A percentile compares a stretch with the other conserved stretches of the same genome.
phyloP scores from a whole-genome alignment of 2,113 vertebrate species.

The Morone saxatilis region DNA sequence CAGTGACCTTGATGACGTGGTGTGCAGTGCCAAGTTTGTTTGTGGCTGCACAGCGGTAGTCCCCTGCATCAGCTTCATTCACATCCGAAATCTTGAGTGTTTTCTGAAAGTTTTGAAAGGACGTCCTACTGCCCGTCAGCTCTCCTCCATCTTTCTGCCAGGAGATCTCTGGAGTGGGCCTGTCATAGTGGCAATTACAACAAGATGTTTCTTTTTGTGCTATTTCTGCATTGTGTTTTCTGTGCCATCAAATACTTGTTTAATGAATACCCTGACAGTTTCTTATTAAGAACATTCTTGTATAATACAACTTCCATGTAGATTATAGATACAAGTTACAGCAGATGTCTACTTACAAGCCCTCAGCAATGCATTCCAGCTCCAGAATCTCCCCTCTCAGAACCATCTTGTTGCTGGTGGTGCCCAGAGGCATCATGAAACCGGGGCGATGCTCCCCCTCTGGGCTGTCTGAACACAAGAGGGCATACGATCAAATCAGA shows the following conservation, averaged over 20 bases:
- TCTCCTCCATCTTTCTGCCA: conserved; percentile 93
- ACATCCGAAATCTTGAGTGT: conserved; percentile 91
- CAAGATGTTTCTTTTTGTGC: not conserved
- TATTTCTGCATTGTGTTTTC: not conserved
- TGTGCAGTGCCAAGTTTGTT: conserved; percentile 87
- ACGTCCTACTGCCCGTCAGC: conserved; percentile 85
- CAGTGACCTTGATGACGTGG: conserved; percentile 91
- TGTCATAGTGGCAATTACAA: conserved; percentile 57
- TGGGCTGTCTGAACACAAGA: conserved; percentile 86
- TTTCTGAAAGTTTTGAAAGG: conserved; percentile 91
- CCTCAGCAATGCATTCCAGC: conserved; percentile 95
- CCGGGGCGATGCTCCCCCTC: conserved; percentile 87
- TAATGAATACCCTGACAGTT: not conserved
- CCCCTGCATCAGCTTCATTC: conserved; percentile 91
- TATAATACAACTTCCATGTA: not conserved
- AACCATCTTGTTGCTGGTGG: conserved; percentile 90
- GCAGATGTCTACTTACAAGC: conserved; percentile 88
- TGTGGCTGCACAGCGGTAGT: conserved; percentile 91
- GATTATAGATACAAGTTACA: not conserved
- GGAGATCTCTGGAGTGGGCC: conserved; percentile 92
- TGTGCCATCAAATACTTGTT: not conserved
- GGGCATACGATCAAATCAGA: conserved; percentile 17
- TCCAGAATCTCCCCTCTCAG: conserved; percentile 91
- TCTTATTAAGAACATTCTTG: not conserved
- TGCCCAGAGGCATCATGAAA: conserved; percentile 89